phyloP scores from a whole-genome alignment of 2,797 vertebrate species.

The Mastacembelus armatus region DNA sequence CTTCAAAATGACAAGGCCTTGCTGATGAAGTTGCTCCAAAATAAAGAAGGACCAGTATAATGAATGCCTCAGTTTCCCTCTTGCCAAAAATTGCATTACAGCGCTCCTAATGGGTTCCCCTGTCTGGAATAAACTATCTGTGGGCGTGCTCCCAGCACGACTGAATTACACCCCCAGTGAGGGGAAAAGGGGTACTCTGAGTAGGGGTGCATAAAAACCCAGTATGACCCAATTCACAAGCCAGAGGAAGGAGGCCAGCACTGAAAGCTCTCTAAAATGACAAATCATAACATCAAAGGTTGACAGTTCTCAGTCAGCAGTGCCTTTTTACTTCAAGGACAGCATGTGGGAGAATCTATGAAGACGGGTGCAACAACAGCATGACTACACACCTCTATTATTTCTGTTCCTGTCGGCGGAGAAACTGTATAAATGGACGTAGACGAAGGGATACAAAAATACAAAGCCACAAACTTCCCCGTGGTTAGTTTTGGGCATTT shows the following conservation, averaged over 20 bases:
- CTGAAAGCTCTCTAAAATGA: constrained; percentile 49
- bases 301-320: constrained; percentile 34
- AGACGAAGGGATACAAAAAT: not conserved
- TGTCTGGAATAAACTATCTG: constrained; percentile 58
- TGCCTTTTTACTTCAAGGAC: constrained; percentile 25
- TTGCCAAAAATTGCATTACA: constrained; percentile 78
- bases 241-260: constrained; percentile 30
- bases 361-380: not conserved
- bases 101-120: constrained; percentile 57
- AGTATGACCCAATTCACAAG: constrained; percentile 47
- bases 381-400: not conserved
- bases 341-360: not conserved
- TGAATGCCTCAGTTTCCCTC: constrained; percentile 50
- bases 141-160: constrained; percentile 28
- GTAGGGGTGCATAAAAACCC: not conserved
- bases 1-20: constrained; percentile 67
- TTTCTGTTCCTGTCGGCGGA: not conserved
- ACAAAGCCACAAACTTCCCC: not conserved
- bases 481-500: not conserved
- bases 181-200: no score
- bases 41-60: constrained; percentile 66
- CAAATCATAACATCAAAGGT: constrained; percentile 51
- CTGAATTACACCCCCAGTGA: constrained; percentile 50
- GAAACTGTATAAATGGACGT: not conserved
- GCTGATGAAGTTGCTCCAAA: constrained; percentile 69